Base-by-base conservation (phyloP, 2,888 invertebrate species). In the Melitaea athalia region DNA sequence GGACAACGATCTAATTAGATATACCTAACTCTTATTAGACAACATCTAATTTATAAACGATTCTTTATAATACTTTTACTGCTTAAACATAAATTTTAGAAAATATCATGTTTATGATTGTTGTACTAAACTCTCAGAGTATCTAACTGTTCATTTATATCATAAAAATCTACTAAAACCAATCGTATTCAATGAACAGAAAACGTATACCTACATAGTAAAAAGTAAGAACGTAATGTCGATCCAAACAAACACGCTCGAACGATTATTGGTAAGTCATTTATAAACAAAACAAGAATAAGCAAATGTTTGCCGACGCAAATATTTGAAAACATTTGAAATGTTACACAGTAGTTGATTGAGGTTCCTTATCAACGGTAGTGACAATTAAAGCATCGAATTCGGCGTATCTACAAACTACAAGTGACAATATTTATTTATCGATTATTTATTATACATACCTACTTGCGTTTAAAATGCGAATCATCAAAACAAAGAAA, bases 401-500 rank as follows among this genome's bases (percentile, higher is more conserved):
- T 72, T 74, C 67, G 67, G 70, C 68, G 69, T 76, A 75, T 72
- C 68, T 71, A 72, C 75, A 72, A 73, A 75, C 71, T 71, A 74
- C 73, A 70, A 73, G 72, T 71, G 59, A 64, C 70, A 84, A 82
- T 87, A 85, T 88, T 88, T 85, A 81, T 72, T 71, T 76, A 75
- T 70, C 78, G 81, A 85, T 88, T 85, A 85, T 80, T 78, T 76
- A 76, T 83, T 80, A 80, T 79, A 38, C 12, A 42, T 42, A 38
- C 8, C 38, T 38, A 81, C 75, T 77, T 74, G 74, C 77, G 80
- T 78, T 79, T 77, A 73, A 83, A 83, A 81, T 82, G 77, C 82
- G 74, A 85, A 84, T 86, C 85, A 86, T 86, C 85, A 84, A 84
- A 88, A 87, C 85, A 87, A 83, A 81, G 76, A 78, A 75, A 74